These are phyloP conservation scores for Tipula helvola DNA, from an alignment of 2,888 invertebrate genomes.

Conservation along the genomic window DNA sequence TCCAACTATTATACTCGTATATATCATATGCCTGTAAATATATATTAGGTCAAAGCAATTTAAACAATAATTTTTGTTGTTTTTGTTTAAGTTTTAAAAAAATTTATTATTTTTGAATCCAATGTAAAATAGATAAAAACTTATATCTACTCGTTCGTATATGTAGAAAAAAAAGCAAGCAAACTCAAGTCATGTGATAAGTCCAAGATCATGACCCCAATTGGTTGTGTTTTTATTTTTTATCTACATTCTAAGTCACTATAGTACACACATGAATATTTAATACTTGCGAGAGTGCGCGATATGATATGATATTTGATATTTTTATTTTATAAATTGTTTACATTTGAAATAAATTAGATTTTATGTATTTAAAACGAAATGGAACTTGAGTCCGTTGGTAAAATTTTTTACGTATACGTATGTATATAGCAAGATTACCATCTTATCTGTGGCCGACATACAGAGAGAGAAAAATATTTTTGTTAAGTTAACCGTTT, in stretches of 20 bases:
- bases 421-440: background rate
- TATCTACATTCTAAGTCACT: background rate
- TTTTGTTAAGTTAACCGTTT: background rate
- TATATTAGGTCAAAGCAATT: slow-evolving; percentile 4
- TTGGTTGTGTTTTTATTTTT: slow-evolving; percentile 8
- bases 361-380: background rate
- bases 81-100: background rate
- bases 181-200: slow-evolving; percentile 7
- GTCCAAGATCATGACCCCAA: slow-evolving; percentile 10
- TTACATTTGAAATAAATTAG: background rate
- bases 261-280: background rate
- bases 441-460: background rate
- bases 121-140: background rate
- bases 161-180: background rate
- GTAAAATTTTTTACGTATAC: background rate
- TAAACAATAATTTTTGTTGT: background rate
- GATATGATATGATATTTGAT: background rate
- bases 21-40: background rate
- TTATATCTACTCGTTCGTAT: background rate
- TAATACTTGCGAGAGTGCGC: background rate
- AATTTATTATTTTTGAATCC: background rate
- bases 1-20: background rate
- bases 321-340: background rate
- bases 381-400: background rate
- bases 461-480: background rate